Percentiles rank a stretch among this genome's conserved stretches.
Evolutionary conservation across 2,888 invertebrate genomes (phyloP).

Genomic region (Sicus ferrugineus): DNA sequence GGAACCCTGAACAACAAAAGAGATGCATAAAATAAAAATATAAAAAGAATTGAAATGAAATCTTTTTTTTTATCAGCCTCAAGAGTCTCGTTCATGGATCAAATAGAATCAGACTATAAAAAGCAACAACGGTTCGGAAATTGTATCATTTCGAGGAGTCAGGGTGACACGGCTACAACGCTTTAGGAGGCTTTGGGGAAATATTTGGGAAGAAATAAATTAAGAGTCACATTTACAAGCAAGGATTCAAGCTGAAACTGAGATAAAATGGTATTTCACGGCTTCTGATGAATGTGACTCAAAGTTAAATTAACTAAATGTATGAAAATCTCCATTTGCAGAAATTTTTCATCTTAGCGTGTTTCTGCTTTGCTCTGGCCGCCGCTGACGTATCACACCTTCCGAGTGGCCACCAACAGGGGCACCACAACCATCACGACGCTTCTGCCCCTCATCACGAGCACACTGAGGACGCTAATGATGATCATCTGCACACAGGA

Average conservation of each 20-base stretch:
- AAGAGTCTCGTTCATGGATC: not conserved
- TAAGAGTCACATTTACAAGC: too few relatives aligned
- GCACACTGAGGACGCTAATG: not conserved
- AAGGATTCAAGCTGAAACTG: too few relatives aligned
- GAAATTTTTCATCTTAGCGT: slow-evolving; percentile 24
- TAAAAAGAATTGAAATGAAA: slow-evolving; percentile 7
- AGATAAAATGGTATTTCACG: too few relatives aligned
- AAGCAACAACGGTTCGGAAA: slow-evolving; percentile 51
- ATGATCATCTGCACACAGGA: slow-evolving; percentile 37
- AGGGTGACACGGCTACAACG: slow-evolving; percentile 35
- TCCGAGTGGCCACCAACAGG: not conserved
- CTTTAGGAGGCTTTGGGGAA: not conserved
- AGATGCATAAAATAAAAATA: not conserved
- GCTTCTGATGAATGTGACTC: too few relatives aligned
- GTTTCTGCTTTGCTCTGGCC: not conserved
- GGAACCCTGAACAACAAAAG: not conserved
- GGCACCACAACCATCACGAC: not conserved
- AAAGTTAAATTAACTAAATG: too few relatives aligned
- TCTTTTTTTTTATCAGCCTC: not conserved
- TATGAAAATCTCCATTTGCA: too few relatives aligned
- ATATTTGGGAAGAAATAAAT: not conserved
- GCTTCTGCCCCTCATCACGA: not conserved
- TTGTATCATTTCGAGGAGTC: slow-evolving; percentile 49
- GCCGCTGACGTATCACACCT: slow-evolving; percentile 33
- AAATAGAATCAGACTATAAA: slow-evolving; percentile 45